phyloP scores from a whole-genome alignment of 30 jellyfish, hydroid and myxozoan genomes.

The Hydractinia echinata region DNA sequence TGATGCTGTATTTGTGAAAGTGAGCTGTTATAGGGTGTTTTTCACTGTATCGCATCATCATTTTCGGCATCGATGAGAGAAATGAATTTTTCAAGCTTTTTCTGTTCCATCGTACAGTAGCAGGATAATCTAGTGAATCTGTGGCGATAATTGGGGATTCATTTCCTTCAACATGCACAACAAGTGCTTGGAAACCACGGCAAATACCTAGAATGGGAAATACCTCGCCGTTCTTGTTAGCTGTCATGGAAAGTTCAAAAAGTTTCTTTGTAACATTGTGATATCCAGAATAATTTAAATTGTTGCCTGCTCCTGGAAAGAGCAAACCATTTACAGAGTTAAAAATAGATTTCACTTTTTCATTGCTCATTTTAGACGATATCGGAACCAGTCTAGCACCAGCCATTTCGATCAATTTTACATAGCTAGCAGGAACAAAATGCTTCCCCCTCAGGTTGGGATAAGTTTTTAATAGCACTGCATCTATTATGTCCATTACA shows the following conservation, averaged over 20 bases:
- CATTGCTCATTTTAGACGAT: conserved; percentile 47
- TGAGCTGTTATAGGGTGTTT: conserved; percentile 45
- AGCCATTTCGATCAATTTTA: conserved; percentile 71
- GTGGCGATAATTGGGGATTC: conserved; percentile 35
- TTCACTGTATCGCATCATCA: conserved; percentile 1
- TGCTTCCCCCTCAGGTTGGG: conserved; percentile 51
- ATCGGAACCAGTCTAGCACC: conserved; percentile 90
- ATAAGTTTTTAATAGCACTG: conserved; percentile 15
- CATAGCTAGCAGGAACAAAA: conserved; percentile 88
- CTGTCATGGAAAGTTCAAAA: conserved; percentile 38
- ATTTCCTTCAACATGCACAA: conserved; percentile 27
- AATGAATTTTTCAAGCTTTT: conserved; percentile 18
- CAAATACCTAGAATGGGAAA: conserved; percentile 85
- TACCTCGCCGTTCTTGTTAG: conserved; percentile 48
- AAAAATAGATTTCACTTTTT: conserved; percentile 24
- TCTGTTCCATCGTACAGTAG: conserved; percentile 34
- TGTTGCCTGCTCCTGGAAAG: conserved; percentile 82
- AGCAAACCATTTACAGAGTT: conserved; percentile 51
- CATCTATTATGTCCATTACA: conserved; percentile 60
- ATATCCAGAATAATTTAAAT: conserved; percentile 41
- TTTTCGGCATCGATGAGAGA: conserved; percentile 20
- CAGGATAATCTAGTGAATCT: conserved; percentile 45
- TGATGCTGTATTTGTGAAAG: conserved; percentile 56
- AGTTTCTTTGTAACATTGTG: conserved; percentile 30
- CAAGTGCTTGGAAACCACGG: conserved; percentile 75